Base-by-base conservation (phyloP, 2,797 vertebrate species). In the Sphenopsis melanotis region DNA sequence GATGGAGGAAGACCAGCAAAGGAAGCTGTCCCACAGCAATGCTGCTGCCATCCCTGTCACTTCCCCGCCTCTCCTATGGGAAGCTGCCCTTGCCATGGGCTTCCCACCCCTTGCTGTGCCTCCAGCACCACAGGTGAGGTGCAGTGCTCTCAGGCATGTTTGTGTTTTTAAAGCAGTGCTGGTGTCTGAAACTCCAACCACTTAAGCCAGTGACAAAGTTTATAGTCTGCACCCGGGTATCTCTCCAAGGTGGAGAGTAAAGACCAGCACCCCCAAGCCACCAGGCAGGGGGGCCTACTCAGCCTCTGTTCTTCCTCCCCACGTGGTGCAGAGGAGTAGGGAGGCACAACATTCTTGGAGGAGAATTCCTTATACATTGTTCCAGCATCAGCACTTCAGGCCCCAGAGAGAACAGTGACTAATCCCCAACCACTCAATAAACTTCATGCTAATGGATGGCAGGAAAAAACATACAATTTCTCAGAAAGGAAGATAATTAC, bases 91-190 rank as follows among this genome's bases (percentile, higher is more conserved):
- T 86, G 77, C 37, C 50, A 34, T 0, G 0, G 4, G 42, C 21
- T 61, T 41, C 61, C 42, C n/a, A 14, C 17, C 13, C 55, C 57
- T n/a, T 2, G 1, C 74, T 47, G 74, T 1, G 27, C 52, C 56
- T 41, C 29, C 69, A 74, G 29, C n/a, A 74, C 26, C 52, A 11
- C 42, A 37, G 60, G 34, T 1, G 19, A 55, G 41, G 8, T 15
- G 59, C 74, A 50, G 42, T 3, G 34, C 64, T 69, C 50, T 34
- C 0, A 0, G 39, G 39, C 30, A 34, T 0, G 0, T 5, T 26
- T 0, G 4, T 9, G 2, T 46, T 84, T 74, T 7, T 37, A 78
- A 70, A 78, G 65, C 4, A 2, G 15, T 2, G n/a, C 44, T 57
- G 50, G 15, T n/a, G 56, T 46, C 53, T 4, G 1, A 59, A 93